Base-by-base conservation (phyloP, 2,797 vertebrate species). In the Enteromius treurensis region DNA sequence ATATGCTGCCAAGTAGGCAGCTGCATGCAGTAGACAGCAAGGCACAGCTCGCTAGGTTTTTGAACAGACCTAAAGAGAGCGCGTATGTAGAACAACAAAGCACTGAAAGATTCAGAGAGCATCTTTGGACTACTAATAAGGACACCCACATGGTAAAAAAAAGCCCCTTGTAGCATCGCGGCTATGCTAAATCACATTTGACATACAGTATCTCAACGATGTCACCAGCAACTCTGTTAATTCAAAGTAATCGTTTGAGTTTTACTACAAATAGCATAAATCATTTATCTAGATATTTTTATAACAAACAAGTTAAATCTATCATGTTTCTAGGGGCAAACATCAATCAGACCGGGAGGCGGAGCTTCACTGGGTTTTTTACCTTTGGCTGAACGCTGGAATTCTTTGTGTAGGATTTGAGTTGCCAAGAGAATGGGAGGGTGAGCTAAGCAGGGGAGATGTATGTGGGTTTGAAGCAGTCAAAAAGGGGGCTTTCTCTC, bases 381-480 rank as follows among this genome's bases (percentile, higher is more conserved):
- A 93, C 94, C 90, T 94, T 94, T 95, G 94, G 94, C 93, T 92
- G 91, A 90, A 92, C 89, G 91, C 90, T 93, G 89, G 88, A 93
- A 95, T 96, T 95, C 94, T 95, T 95, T 94, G 92, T 92, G 92
- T 88, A 90, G 90, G 91, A 91, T 92, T 90, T 89, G 49, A 87
- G 94, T 95, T 95, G 93, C 94, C 94, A 94, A 93, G 95, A 94
- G 92, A 90, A 91, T 87, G 89, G 65, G 89, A 93, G 92, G 90
- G 89, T 90, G 90, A 90, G 91, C 89, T 91, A 93, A 92, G 93
- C 92, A 88, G 91, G 89, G 90, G 89, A 90, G 92, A 94, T 94
- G 92, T 89, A 92, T 93, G 91, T 92, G 92, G 92, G 91, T 93
- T 92, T 91, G 88, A 87, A 90, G 70, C 84, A 93, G 92, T 92